Base-by-base conservation (phyloP, 2,113 vertebrate species). In the Pampusana beccarii region DNA sequence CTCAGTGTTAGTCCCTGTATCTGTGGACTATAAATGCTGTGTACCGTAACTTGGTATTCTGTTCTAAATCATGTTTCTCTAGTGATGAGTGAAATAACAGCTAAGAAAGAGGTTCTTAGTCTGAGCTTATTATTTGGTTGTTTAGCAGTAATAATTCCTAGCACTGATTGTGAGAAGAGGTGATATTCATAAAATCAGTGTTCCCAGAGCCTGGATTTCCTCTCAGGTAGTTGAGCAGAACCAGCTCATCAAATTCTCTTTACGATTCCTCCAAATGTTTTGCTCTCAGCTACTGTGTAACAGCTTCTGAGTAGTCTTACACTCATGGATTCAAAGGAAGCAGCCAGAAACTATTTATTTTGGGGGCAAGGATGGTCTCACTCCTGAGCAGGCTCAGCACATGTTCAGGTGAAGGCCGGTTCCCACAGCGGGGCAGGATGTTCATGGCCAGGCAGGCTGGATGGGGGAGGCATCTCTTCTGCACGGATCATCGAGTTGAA, bases 1-100 rank as follows among this genome's bases (percentile, higher is more conserved):
- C 14, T 90, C 13, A 8, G 14, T 26, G 7, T 67, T 60, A 7
- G 1, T 77, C 14, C 72, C 12, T 0, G 0, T 50, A 31, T 50
- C 40, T 36, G 19, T 25, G 25, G 21, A 57, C 36, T 77, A 46
- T 15, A 90, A 51, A 67, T 50, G 70, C 9, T 61, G 10, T 15
- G 11, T 23, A 69, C 25, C 1, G 0, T 73, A 70, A 80, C 31
- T 51, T 56, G 4, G 14, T 56, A 46, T 66, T 92, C 71, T 70
- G 20, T 80, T 69, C 50, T 67, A 71, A 81, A 73, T 58, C 4
- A 33, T 50, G 17, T 67, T 90, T 84, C 64, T 83, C 10, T 54
- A 53, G 5, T 31, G 17, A 64, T 51, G 23, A 66, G 4, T 46
- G 25, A 88, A 94, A 77, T 46, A 80, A 73, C 19, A 83, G 44